These are phyloP conservation scores for Drosophila murphyi DNA, from an alignment of 1,140 invertebrate species.

Conservation along the genomic window DNA sequence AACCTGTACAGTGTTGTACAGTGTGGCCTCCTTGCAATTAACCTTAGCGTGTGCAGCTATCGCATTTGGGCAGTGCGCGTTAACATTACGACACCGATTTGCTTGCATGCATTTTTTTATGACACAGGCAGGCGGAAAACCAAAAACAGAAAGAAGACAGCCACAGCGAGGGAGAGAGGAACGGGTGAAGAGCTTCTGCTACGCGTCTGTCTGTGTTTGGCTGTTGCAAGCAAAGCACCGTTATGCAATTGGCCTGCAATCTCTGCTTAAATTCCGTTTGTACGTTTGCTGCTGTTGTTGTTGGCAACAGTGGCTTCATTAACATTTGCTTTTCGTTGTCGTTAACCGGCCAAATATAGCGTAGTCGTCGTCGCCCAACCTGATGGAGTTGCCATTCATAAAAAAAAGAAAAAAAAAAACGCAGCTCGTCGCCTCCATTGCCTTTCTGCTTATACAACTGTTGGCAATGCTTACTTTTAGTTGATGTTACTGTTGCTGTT, in stretches of 20 bases:
- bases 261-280: slow-evolving; percentile 56
- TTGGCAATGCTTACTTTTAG: slow-evolving; percentile 15
- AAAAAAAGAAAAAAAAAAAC: slow-evolving; percentile 28
- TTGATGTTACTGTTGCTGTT: slow-evolving; percentile 11
- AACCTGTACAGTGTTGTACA: neutral
- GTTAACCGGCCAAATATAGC: slow-evolving; percentile 69
- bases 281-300: slow-evolving; percentile 14
- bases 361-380: slow-evolving; percentile 29
- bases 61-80: slow-evolving; percentile 4
- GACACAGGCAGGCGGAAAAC: slow-evolving; percentile 61
- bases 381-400: slow-evolving; percentile 67
- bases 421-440: slow-evolving; percentile 25
- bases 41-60: slow-evolving; percentile 14
- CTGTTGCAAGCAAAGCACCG: slow-evolving; percentile 61
- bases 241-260: slow-evolving; percentile 71
- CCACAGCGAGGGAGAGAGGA: slow-evolving; percentile 13
- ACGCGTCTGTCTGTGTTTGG: slow-evolving; percentile 10
- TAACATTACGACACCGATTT: slow-evolving; percentile 27
- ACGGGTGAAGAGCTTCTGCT: slow-evolving; percentile 18
- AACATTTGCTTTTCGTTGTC: slow-evolving; percentile 76
- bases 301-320: slow-evolving; percentile 62
- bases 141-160: slow-evolving; percentile 48
- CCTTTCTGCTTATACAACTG: slow-evolving; percentile 46
- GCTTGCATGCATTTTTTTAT: neutral
- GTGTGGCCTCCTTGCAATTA: slow-evolving; percentile 8